Base-by-base conservation (phyloP, 2,888 invertebrate species). In the Chymomyza procnemis region DNA sequence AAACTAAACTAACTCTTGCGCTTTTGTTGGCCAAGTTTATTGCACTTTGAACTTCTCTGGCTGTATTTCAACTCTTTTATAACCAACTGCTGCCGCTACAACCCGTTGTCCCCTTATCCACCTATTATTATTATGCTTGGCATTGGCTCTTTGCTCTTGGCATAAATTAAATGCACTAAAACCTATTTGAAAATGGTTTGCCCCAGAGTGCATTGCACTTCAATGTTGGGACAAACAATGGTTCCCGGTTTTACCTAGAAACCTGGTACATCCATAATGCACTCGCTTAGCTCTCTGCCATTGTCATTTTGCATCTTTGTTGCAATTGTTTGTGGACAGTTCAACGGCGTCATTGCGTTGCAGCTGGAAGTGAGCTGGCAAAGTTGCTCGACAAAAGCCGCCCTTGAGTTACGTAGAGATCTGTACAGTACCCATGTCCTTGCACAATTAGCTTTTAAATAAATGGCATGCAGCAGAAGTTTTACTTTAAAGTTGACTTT, bases 41-140 rank as follows among this genome's bases (percentile, higher is more conserved):
- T 83, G 86, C 85, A 73, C 86, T 83, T 73, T 86, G 83, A 83
- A 83, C 83, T 81, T 74, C 18, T 56, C 6, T 61, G 48, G 47
- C 61, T 41, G 47, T 47, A 74, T 61, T 67, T 74, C 64, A 70
- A 60, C 67, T 66, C 60, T 68, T 68, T 68, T 73, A 65, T 57
- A 65, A 66, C 57, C 60, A 6, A 19, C 26, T 22, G 16, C 47
- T 22, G n/a, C 19, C 16, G 6, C 46, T 41, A 16, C 41, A 46
- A 5, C 41, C 19, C 21, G 5, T 46, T 12, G 4, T 21, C 26
- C 4, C n/a, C 60, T 48, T 21, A n/a, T 30, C 18, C 21, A 73
- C 41, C 54, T 68, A 64, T 60, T 61, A 66, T 68, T 76, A 73
- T 73, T 65, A 80, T 74, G 14, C 12, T 54, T 54, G 14, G 21